These are phyloP conservation scores for Montipora foliosa DNA, from an alignment of 64 coral and sea anemone genomes.

Conservation along the genomic window DNA sequence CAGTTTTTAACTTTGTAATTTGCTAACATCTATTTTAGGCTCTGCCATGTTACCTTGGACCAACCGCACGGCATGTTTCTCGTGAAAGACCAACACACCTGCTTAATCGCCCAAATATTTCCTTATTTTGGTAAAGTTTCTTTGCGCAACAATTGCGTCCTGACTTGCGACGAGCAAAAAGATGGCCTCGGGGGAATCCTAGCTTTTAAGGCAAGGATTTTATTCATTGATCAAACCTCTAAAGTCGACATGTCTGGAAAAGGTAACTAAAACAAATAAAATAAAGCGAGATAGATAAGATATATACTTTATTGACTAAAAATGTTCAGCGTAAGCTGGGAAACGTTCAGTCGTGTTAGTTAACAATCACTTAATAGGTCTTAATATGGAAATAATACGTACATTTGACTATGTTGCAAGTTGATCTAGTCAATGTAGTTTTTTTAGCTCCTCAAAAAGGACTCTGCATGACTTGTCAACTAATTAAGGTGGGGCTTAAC, in stretches of 20 bases:
- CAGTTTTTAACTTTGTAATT: background rate
- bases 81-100: background rate
- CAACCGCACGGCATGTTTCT: slow-evolving; percentile 2
- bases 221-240: slow-evolving; percentile 66
- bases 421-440: too few species aligned
- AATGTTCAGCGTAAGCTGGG: too few species aligned
- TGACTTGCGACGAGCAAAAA: slow-evolving; percentile 53
- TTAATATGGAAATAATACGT: too few species aligned
- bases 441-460: too few species aligned
- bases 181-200: slow-evolving; percentile 46
- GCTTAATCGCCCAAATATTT: slow-evolving; percentile 60
- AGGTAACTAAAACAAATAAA: background rate
- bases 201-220: slow-evolving; percentile 26
- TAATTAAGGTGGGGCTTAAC: too few species aligned
- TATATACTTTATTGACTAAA: too few species aligned
- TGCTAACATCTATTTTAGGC: background rate
- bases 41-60: slow-evolving; percentile 10
- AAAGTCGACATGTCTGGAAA: slow-evolving; percentile 36
- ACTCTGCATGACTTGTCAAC: too few species aligned
- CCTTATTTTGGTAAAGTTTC: slow-evolving; percentile 32
- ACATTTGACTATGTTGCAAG: too few species aligned
- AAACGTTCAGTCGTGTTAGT: too few species aligned
- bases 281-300: too few species aligned
- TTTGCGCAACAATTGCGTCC: slow-evolving; percentile 31
- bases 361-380: too few species aligned